These are phyloP conservation scores for Brachionus rubens DNA, from an alignment of 1,140 invertebrate genomes.

Conservation along the genomic window DNA sequence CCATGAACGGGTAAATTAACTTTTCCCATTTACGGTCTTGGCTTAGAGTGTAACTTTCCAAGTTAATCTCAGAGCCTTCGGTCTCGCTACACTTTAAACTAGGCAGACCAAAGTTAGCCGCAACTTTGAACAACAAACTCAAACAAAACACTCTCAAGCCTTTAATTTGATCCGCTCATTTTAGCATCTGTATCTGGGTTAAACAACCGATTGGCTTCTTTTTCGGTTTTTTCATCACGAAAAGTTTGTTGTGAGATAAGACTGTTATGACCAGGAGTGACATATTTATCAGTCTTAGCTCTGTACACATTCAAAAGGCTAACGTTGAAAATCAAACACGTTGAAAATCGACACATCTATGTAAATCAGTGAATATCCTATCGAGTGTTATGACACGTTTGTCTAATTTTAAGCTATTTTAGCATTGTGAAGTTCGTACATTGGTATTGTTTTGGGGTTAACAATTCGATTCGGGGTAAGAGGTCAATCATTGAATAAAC, in stretches of 20 bases:
- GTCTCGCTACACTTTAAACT: background rate
- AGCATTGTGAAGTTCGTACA: background rate
- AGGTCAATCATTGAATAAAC: constrained; percentile 18
- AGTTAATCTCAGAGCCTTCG: background rate
- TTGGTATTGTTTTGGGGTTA: constrained; percentile 6
- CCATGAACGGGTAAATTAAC: constrained; percentile 20
- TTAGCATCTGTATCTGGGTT: background rate
- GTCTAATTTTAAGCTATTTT: background rate
- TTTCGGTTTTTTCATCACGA: background rate
- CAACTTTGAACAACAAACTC: background rate
- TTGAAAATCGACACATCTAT: constrained; percentile 13
- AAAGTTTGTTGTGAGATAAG: background rate
- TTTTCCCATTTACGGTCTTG: constrained; percentile 28
- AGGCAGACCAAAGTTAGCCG: constrained; percentile 13
- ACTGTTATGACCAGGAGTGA: background rate
- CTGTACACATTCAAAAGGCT: constrained; percentile 6
- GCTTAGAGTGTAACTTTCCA: background rate
- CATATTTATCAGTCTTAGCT: background rate
- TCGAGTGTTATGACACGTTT: background rate
- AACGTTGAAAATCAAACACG: constrained; percentile 33
- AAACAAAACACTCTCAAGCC: constrained; percentile 21
- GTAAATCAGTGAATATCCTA: background rate
- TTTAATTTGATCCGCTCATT: background rate
- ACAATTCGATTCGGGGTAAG: background rate
- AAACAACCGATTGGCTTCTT: background rate